Conservation (phyloP, 2,888 invertebrate species). For the Phrixothrix hirtus region DNA sequence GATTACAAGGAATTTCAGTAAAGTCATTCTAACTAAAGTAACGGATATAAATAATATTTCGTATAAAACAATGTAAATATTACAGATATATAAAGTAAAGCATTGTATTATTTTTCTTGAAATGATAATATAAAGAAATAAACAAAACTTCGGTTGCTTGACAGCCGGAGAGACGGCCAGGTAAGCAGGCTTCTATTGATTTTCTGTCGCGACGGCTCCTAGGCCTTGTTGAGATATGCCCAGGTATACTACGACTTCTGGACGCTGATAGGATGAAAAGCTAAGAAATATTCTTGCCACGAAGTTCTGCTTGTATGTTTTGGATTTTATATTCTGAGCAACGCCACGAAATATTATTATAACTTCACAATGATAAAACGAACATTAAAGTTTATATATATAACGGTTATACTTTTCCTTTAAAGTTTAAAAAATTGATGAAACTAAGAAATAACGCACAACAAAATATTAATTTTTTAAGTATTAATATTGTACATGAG, state of each 20-base stretch:
- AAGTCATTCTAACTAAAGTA: no score
- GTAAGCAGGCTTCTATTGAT: constrained; percentile 32
- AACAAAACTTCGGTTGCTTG: constrained; percentile 29
- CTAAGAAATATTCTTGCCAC: constrained; percentile 19
- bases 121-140: constrained; percentile 18
- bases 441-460: no score
- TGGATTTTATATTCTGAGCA: constrained; percentile 11
- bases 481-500: no score
- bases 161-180: constrained; percentile 30
- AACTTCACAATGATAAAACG: constrained; percentile 14
- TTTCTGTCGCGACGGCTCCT: constrained; percentile 29
- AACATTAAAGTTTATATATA: constrained; percentile 12
- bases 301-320: constrained; percentile 18
- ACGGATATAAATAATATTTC: no score
- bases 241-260: constrained; percentile 29
- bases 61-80: no score
- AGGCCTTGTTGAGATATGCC: constrained; percentile 29
- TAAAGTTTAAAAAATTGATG: no score
- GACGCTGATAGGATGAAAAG: constrained; percentile 23
- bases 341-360: constrained; percentile 21
- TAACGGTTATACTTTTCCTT: no score
- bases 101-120: neutral
- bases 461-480: no score
- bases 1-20: no score
- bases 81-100: no score